These are phyloP conservation scores for Cervus canadensis DNA, from an alignment of 2,113 vertebrate species.

Conservation along the genomic window DNA sequence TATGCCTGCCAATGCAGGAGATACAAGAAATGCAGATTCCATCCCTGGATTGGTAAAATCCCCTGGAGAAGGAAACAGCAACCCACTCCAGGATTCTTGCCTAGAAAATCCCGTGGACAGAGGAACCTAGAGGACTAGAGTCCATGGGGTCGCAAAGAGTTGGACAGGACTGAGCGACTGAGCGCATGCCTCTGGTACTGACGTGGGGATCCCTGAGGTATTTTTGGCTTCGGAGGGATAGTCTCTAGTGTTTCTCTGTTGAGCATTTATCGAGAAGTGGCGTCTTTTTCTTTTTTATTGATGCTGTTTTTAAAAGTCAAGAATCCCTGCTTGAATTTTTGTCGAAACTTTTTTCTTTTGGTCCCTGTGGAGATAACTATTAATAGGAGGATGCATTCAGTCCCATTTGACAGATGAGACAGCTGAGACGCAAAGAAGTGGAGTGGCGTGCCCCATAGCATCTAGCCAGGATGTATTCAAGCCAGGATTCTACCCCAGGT, in stretches of 20 bases:
- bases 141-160: background rate
- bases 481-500: background rate
- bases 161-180: background rate
- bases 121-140: background rate
- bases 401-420: background rate
- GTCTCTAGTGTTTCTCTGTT: background rate
- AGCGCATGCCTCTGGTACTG: rapidly evolving
- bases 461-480: background rate
- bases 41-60: background rate
- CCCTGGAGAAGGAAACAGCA: background rate
- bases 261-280: background rate
- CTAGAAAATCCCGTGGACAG: background rate
- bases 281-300: background rate
- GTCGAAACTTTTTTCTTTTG: background rate
- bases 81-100: background rate
- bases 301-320: background rate
- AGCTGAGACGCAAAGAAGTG: background rate
- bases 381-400: background rate
- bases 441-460: background rate
- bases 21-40: background rate
- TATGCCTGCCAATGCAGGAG: background rate
- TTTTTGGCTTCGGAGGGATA: background rate
- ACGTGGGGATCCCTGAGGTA: background rate
- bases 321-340: background rate
- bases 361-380: background rate